Conservation (phyloP, 92 coral and sea anemone species). For the Zoanthus sansibaricus region DNA sequence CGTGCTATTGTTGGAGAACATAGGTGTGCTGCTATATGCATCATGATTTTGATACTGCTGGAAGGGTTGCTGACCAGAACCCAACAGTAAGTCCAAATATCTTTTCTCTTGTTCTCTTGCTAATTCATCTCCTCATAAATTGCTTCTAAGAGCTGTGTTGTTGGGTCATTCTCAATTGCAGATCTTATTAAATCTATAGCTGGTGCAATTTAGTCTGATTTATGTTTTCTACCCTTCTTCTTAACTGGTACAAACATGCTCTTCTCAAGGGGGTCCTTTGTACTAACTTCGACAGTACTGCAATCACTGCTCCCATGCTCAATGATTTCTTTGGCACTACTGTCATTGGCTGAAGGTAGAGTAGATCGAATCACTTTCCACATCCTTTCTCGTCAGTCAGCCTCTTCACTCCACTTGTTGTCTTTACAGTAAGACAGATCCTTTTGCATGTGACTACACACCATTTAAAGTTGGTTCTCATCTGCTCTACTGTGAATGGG, state of each 20-base stretch:
- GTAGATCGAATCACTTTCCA: constrained; percentile 63
- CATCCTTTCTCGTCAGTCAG: constrained; percentile 61
- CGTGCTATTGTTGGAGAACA: constrained; percentile 18
- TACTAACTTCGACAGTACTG: neutral
- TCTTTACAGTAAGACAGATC: constrained; percentile 61
- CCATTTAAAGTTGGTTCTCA: constrained; percentile 63
- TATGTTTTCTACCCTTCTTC: constrained; percentile 39
- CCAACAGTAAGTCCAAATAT: constrained; percentile 51
- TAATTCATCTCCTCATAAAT: constrained; percentile 46
- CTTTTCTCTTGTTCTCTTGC: constrained; percentile 58
- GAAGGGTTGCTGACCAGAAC: constrained; percentile 51
- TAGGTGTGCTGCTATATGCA: constrained; percentile 47
- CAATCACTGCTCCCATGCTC: constrained; percentile 1
- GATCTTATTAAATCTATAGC: constrained; percentile 48
- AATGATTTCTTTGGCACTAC: neutral
- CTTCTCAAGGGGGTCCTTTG: constrained; percentile 21
- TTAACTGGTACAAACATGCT: constrained; percentile 35
- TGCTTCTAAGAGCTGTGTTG: constrained; percentile 44
- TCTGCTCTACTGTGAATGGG: constrained; percentile 37
- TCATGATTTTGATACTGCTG: constrained; percentile 45
- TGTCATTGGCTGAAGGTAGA: constrained; percentile 65
- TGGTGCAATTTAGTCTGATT: constrained; percentile 53
- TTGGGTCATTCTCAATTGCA: constrained; percentile 52
- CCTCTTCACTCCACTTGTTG: constrained; percentile 61
- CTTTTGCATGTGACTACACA: constrained; percentile 56